Conservation (phyloP, 2,888 invertebrate genomes). For the Pachycephus smyrnensis region DNA sequence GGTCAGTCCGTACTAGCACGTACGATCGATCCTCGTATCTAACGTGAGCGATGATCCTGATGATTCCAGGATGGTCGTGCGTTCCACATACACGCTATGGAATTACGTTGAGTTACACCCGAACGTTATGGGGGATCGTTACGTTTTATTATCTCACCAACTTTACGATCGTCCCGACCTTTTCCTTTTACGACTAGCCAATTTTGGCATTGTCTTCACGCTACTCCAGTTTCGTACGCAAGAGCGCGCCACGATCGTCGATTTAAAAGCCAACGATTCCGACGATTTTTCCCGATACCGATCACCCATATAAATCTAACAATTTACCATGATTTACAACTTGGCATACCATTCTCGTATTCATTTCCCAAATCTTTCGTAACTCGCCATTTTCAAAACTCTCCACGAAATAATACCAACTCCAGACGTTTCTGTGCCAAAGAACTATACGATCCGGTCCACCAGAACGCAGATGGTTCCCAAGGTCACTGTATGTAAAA, state of each 20-base stretch:
- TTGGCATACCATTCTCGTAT: neutral
- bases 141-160: conserved; percentile 45
- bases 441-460: neutral
- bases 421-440: neutral
- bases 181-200: conserved; percentile 37
- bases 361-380: neutral
- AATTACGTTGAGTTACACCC: conserved; percentile 23
- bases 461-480: neutral
- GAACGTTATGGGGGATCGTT: conserved; percentile 30
- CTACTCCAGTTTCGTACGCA: conserved; percentile 3
- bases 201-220: conserved; percentile 38
- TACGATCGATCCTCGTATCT: neutral
- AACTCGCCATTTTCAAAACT: neutral
- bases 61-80: neutral
- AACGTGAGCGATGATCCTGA: neutral
- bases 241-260: neutral
- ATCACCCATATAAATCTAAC: neutral
- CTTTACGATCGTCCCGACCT: conserved; percentile 47
- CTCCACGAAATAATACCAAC: too few relatives aligned
- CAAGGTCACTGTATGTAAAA: neutral
- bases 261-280: too few relatives aligned
- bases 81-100: neutral
- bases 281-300: neutral
- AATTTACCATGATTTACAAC: neutral
- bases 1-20: neutral